Evolutionary conservation across 2,113 vertebrate species (phyloP).

Genomic region (Pandion haliaetus): DNA sequence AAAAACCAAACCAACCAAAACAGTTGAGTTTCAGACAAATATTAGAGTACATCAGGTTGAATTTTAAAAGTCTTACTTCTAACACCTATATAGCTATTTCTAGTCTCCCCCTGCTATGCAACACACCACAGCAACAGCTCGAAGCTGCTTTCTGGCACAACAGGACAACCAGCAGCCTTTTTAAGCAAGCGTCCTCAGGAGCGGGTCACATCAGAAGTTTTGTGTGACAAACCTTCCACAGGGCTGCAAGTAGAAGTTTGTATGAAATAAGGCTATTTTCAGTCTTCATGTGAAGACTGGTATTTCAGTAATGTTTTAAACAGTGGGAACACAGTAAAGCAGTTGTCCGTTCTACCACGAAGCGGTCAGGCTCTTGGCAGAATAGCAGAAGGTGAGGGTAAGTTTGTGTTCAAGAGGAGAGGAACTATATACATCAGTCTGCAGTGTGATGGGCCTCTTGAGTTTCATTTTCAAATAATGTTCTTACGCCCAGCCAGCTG

Average conservation of each 20-base stretch:
- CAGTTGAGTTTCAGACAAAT: not conserved
- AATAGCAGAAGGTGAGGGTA: not conserved
- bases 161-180: not conserved
- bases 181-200: not conserved
- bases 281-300: not conserved
- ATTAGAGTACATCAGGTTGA: not conserved
- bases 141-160: not conserved
- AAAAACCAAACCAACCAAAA: not conserved
- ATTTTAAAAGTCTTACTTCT: constrained; percentile 31
- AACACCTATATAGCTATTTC: constrained; percentile 12
- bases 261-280: not conserved
- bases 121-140: not conserved
- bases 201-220: not conserved
- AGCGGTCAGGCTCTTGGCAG: not conserved
- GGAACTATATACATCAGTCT: not conserved
- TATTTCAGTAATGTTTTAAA: not conserved
- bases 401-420: not conserved
- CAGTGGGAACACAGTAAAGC: not conserved
- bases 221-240: not conserved
- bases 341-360: not conserved
- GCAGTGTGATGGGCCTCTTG: not conserved
- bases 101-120: not conserved
- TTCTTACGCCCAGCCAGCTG: constrained; percentile 71
- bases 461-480: not conserved
- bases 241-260: not conserved